Evolutionary conservation across 2,888 invertebrate genomes (phyloP).

Genomic region (Acrobasis repandana): DNA sequence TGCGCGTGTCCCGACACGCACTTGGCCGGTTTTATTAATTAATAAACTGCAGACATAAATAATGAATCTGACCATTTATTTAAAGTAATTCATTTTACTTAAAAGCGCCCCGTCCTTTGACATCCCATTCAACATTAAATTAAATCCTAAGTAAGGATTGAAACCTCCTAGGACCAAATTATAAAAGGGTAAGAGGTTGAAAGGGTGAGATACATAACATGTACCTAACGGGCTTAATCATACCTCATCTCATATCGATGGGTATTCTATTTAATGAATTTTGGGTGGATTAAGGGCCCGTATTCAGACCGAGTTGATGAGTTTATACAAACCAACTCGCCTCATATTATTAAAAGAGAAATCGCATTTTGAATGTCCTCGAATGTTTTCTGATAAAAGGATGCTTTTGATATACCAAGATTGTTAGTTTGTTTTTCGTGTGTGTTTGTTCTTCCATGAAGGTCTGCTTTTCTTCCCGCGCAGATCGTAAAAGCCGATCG

Average conservation of each 20-base stretch:
- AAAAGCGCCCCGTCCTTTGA: not conserved
- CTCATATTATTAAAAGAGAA: too few species aligned
- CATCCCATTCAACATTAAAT: not conserved
- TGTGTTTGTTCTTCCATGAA: too few species aligned
- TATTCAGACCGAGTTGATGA: not conserved
- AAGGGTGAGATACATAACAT: not conserved
- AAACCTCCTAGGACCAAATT: not conserved
- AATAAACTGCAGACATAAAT: not conserved
- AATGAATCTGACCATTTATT: not conserved
- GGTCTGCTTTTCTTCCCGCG: too few species aligned
- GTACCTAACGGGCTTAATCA: not conserved
- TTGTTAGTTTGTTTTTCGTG: too few species aligned
- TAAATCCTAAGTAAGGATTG: slow-evolving; percentile 5
- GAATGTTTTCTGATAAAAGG: too few species aligned
- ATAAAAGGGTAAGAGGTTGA: slow-evolving; percentile 9
- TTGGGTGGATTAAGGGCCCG: not conserved
- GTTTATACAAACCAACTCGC: too few species aligned
- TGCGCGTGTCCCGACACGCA: too few species aligned
- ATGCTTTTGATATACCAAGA: too few species aligned
- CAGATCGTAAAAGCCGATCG: too few species aligned
- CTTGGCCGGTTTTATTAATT: too few species aligned
- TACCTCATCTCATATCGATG: slow-evolving; percentile 7
- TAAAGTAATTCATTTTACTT: slow-evolving; percentile 10
- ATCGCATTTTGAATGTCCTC: too few species aligned
- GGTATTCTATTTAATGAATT: not conserved